Conservation (phyloP, 2,797 vertebrate species). For the Harpagifer antarcticus region DNA sequence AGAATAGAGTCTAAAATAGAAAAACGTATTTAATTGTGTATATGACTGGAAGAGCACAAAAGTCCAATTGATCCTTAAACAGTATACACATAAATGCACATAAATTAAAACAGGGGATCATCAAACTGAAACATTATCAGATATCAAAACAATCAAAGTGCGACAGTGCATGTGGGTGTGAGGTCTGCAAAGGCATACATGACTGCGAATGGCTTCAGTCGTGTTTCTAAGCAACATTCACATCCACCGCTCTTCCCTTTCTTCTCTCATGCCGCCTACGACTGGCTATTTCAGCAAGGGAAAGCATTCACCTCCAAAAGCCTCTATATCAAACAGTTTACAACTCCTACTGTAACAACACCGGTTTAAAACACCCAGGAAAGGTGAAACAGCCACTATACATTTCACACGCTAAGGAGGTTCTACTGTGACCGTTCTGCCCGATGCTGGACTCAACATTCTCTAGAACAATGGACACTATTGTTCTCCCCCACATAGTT, state of each 20-base stretch:
- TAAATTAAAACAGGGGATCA: constrained; percentile 8
- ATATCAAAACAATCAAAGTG: constrained; percentile 11
- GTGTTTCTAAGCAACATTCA: constrained; percentile 81
- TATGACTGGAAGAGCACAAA: neutral
- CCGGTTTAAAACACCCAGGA: constrained; percentile 4
- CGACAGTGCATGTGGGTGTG: constrained; percentile 65
- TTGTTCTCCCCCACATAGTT: constrained; percentile 68
- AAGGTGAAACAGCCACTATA: constrained; percentile 34
- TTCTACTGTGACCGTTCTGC: constrained; percentile 43
- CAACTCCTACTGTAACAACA: constrained; percentile 1
- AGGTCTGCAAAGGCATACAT: constrained; percentile 59
- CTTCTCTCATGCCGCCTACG: constrained; percentile 67
- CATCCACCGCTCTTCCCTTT: constrained; percentile 61
- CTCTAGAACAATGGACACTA: constrained; percentile 62
- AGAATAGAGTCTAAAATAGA: neutral
- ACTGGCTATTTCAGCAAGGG: constrained; percentile 49
- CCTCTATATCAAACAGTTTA: constrained; percentile 22
- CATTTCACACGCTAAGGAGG: constrained; percentile 15
- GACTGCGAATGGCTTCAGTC: constrained; percentile 53
- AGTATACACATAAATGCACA: constrained; percentile 15
- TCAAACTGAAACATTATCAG: neutral
- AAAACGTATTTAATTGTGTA: too few species aligned
- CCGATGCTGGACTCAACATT: constrained; percentile 38
- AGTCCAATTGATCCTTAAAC: neutral
- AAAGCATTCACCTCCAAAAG: constrained; percentile 30